Percentiles rank a stretch among this genome's conserved stretches.
These are phyloP conservation scores for Aurelia coerulea DNA, from an alignment of 30 jellyfish, hydroid and myxozoan genomes.

Conservation along the genomic window DNA sequence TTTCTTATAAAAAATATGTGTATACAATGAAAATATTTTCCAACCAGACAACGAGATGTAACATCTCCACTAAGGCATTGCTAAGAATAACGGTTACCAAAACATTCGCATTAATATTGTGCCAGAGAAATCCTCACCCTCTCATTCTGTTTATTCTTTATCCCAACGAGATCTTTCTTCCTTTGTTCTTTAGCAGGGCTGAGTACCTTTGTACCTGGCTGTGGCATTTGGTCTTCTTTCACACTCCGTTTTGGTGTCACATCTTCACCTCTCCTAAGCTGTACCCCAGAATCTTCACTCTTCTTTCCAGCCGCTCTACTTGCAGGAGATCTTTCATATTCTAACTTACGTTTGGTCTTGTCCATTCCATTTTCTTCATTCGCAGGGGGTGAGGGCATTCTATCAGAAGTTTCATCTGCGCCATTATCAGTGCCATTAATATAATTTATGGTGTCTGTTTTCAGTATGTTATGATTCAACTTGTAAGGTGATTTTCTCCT, in stretches of 20 bases:
- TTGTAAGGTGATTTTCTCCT: slow-evolving; percentile 48
- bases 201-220: not conserved
- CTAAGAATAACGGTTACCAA: too few species aligned
- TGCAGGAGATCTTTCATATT: not conserved
- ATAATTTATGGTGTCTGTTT: slow-evolving; percentile 47
- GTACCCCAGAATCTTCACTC: not conserved
- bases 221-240: too few species aligned
- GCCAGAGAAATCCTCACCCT: slow-evolving; percentile 26
- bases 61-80: too few species aligned
- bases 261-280: not conserved
- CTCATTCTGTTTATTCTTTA: slow-evolving; percentile 53
- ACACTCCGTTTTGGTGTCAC: too few species aligned
- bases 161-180: slow-evolving; percentile 50
- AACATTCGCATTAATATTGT: too few species aligned
- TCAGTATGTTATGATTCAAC: slow-evolving; percentile 44
- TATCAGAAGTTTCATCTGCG: not conserved
- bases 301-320: not conserved
- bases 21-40: too few species aligned
- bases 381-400: not conserved
- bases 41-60: too few species aligned
- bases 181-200: slow-evolving; percentile 78
- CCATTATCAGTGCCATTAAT: slow-evolving; percentile 39
- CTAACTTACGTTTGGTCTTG: too few species aligned
- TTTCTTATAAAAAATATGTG: too few species aligned
- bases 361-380: too few species aligned